Evolutionary conservation across 2,113 vertebrate genomes (phyloP).

Genomic region (Charadrius vociferus): DNA sequence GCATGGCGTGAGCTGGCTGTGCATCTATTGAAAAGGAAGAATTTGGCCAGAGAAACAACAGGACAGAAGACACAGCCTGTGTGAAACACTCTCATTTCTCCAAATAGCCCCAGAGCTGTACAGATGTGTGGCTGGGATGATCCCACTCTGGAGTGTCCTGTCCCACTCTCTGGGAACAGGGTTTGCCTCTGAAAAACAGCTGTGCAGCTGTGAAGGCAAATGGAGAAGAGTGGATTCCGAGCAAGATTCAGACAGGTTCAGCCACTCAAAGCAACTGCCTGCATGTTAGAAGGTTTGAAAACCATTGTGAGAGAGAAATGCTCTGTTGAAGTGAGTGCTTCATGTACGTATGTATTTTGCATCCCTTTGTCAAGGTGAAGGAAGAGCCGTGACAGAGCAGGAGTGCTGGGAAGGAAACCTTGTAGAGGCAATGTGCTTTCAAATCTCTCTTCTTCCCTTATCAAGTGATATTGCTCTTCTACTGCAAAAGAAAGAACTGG

Average conservation of each 20-base stretch:
- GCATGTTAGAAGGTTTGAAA: background rate
- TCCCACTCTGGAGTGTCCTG: accelerated
- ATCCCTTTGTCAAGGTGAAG: background rate
- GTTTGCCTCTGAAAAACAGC: background rate
- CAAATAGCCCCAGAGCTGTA: background rate
- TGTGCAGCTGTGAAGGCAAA: background rate
- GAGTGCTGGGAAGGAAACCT: background rate
- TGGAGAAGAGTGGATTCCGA: background rate
- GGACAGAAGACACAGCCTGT: background rate
- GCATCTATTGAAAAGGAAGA: background rate
- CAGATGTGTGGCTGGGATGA: background rate
- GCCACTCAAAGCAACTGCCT: background rate
- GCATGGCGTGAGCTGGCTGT: background rate
- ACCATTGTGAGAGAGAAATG: background rate
- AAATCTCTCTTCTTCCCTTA: background rate
- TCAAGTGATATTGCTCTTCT: background rate
- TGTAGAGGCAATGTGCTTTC: accelerated
- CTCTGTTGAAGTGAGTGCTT: background rate
- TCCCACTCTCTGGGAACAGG: background rate
- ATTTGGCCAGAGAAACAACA: background rate
- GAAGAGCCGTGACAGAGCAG: background rate
- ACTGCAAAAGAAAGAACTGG: background rate
- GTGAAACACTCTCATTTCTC: background rate
- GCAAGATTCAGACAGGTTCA: background rate
- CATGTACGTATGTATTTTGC: accelerated